These are phyloP conservation scores for Nomada flava DNA, from an alignment of 2,888 invertebrate species.

Conservation along the genomic window DNA sequence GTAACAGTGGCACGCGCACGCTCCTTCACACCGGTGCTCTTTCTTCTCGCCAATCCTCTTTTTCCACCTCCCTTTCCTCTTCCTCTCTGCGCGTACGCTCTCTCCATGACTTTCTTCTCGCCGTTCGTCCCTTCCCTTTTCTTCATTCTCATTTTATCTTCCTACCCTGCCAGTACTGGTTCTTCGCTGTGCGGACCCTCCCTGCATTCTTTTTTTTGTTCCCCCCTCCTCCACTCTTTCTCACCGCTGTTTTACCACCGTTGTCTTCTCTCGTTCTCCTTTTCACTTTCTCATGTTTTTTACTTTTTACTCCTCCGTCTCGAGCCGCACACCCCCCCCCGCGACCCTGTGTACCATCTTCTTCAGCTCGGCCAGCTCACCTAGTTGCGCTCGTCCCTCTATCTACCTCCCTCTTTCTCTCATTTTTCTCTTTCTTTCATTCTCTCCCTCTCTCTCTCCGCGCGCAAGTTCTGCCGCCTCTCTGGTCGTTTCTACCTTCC, in stretches of 20 bases:
- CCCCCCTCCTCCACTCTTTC: background rate
- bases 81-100: conserved; percentile 12
- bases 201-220: conserved; percentile 1
- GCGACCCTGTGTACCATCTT: conserved; percentile 42
- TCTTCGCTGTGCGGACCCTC: conserved; percentile 43
- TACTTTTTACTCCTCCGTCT: conserved; percentile 32
- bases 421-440: conserved; percentile 15
- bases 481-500: background rate
- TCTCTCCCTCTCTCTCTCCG: no score
- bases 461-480: background rate
- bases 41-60: conserved; percentile 41
- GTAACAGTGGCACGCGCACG: conserved; percentile 76
- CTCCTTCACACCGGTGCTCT: conserved; percentile 67
- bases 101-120: conserved; percentile 7
- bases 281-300: conserved; percentile 51
- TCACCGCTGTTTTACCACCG: conserved; percentile 45
- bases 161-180: conserved; percentile 38
- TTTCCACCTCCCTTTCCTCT: conserved; percentile 28
- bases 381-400: background rate
- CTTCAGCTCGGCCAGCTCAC: conserved; percentile 25
- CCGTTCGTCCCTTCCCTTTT: background rate
- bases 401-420: no score
- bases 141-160: conserved; percentile 23
- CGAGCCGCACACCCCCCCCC: conserved; percentile 40
- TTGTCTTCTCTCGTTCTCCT: conserved; percentile 60